Base-by-base conservation (phyloP, 2,113 vertebrate species). In the Meles meles region DNA sequence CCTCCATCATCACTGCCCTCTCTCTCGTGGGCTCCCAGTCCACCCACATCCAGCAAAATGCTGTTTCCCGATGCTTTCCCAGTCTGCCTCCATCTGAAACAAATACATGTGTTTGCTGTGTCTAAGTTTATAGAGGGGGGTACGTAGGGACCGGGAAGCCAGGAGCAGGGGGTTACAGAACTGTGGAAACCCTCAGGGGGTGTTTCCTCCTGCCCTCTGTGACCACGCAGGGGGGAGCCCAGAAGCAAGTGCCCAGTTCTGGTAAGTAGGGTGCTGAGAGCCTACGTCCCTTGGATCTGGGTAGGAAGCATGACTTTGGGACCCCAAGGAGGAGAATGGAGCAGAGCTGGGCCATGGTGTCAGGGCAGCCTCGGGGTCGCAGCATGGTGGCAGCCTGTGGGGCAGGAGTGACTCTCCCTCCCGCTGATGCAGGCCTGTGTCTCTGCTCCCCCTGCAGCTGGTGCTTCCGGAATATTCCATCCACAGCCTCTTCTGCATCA, bases 401-500 rank as follows among this genome's bases (percentile, higher is more conserved):
- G n/a, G 44, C 9, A 1, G 88, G 59, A 23, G 52, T 10, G 39
- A 37, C 37, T 12, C 14, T 44, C 9, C 39, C 17, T 29, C 7
- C 7, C 7, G n/a, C 55, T 93, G 39, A 96, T 72, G 3, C 27
- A 5, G 37, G 44, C 42, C 76, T 10, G 5, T 65, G 81, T 77
- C 47, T 92, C 82, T 89, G 69, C 52, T 96, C 93, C 88, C 88
- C 91, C 98, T 98, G 61, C 74, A 99, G 99, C 98, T 99, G 98
- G 99, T 99, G 98, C 98, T 99, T 90, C 99, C 99, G 0, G 99
- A 99, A 87, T 99, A 99, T 96, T 99, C 99, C 92, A 99, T 99
- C 98, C 99, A 99, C 97, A 99, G 99, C 90, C 99, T 99, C 93
- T 99, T 99, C 99, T 99, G 99, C 97, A 99, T 99, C 97, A 99